Base-by-base conservation (phyloP, 2,113 vertebrate genomes). In the Silurus asotus region DNA sequence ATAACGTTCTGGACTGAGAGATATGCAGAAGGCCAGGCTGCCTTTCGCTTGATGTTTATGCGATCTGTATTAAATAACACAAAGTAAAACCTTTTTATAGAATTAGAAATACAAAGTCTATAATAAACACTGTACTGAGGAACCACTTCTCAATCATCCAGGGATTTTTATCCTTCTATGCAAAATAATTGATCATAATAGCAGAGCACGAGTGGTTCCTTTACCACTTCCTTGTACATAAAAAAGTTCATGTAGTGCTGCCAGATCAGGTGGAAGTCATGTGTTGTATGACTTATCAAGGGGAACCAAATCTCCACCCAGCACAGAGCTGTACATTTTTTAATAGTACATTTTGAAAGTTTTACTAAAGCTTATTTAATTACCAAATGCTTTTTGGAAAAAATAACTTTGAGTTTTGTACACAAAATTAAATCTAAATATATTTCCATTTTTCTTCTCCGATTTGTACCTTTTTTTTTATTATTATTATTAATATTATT, bases 1-100 rank as follows among this genome's bases (percentile, higher is more conserved):
- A 99, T 93, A 85, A 99, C 97, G 0, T 99, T 90, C 94, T 99
- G 98, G 2, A 99, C 97, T 0, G 98, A 99, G 20, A 99, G 96
- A 87, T 99, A 96, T 0, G 96, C 93, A 6, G 97, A 98, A 0
- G 98, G 98, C 98, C 98, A 99, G 0, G 94, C 95, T 0, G 94
- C 98, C 82, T 97, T 97, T 15, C 97, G 93, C 93, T 97, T 96
- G 64, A 99, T 99, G 93, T 99, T 99, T 91, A 99, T 99, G 10
- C 98, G 95, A 90, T 99, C 98, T 99, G 92, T 1, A 88, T 81
- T 17, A 81, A 64, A 62, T 5, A 76, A 56, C 45, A 51, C 48
- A 67, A 62, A 55, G 23, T 37, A 76, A 37, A n/a, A 84, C 15
- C 8, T 9, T 59, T 70, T 67, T 69, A 49, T n/a, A 17, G 20